phyloP scores from a whole-genome alignment of 2,888 invertebrate species.

The Euclidia mi region DNA sequence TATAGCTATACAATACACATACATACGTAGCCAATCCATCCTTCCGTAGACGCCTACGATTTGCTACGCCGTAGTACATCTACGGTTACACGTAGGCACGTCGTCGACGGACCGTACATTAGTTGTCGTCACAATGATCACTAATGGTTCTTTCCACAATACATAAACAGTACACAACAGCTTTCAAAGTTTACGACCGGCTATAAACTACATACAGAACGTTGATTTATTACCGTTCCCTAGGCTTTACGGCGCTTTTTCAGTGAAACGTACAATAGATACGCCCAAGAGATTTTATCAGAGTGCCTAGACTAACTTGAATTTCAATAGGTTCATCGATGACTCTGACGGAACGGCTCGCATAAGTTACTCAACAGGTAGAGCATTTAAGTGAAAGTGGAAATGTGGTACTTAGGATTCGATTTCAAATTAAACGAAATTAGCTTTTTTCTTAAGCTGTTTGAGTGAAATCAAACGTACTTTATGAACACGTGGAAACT shows the following conservation, averaged over 20 bases:
- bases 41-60: conserved; percentile 26
- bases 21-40: not conserved
- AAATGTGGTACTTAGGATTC: conserved; percentile 16
- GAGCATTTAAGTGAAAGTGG: conserved; percentile 21
- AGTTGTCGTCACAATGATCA: conserved; percentile 43
- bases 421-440: conserved; percentile 15
- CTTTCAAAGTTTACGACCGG: conserved; percentile 65
- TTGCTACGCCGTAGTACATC: conserved; percentile 44
- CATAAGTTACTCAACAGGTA: conserved; percentile 52
- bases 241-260: conserved; percentile 48
- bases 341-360: conserved; percentile 21
- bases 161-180: conserved; percentile 56
- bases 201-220: conserved; percentile 56
- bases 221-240: conserved; percentile 59
- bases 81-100: conserved; percentile 27
- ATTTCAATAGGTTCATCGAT: too few relatives aligned
- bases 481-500: not conserved
- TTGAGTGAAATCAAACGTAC: not conserved
- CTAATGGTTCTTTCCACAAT: conserved; percentile 51
- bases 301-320: too few relatives aligned
- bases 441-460: conserved; percentile 14
- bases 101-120: conserved; percentile 19
- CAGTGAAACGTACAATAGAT: conserved; percentile 29
- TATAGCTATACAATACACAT: not conserved
- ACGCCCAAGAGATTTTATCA: conserved; percentile 37